Conservation (phyloP, 1,140 invertebrate species). For the Helicoverpa zea region DNA sequence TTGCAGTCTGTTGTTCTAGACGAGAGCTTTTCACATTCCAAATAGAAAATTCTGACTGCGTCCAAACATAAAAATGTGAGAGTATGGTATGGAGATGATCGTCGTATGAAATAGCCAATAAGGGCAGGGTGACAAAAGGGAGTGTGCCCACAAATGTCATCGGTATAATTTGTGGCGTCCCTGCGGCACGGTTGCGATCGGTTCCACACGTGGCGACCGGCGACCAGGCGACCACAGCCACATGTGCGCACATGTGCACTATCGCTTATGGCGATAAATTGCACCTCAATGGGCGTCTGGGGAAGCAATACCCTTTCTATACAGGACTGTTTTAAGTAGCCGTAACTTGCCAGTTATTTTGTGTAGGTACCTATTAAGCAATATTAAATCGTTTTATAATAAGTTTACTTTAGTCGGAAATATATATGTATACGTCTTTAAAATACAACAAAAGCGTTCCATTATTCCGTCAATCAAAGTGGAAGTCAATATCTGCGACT, state of each 20-base stretch:
- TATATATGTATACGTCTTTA: background rate
- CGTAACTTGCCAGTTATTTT: too few species aligned
- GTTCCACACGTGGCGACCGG: slow-evolving; percentile 23
- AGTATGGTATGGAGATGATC: background rate
- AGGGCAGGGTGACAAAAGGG: background rate
- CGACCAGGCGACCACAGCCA: background rate
- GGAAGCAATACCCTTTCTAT: background rate
- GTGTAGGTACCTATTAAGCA: too few species aligned
- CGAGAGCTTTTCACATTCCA: background rate
- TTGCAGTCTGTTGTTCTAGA: too few species aligned
- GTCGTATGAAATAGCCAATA: background rate
- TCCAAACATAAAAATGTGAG: background rate
- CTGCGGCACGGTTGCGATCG: background rate
- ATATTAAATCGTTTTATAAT: background rate
- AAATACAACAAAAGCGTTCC: slow-evolving; percentile 6
- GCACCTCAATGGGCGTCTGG: background rate
- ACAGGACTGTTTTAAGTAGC: background rate
- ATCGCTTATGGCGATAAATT: slow-evolving; percentile 32
- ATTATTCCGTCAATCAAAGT: background rate
- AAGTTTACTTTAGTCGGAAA: background rate
- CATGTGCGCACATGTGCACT: slow-evolving; percentile 29
- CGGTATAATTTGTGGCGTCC: slow-evolving; percentile 2
- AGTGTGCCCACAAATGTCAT: slow-evolving; percentile 6
- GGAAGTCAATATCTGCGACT: slow-evolving; percentile 4
- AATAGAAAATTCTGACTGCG: background rate